Evolutionary conservation across 2,113 vertebrate species (phyloP).

Genomic region (Pogona vitticeps): DNA sequence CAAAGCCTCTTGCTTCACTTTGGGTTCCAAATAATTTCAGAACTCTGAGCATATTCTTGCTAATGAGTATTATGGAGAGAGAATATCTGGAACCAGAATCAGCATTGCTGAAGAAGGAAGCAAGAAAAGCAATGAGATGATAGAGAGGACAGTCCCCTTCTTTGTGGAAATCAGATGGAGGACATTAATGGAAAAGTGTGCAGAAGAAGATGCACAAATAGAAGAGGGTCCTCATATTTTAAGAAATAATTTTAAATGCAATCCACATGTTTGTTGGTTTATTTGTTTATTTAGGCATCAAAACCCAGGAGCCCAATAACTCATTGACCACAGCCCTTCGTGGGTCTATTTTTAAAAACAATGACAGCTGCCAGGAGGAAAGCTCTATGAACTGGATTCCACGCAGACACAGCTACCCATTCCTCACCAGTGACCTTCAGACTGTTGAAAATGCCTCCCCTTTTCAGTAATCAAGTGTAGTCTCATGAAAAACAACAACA

Average conservation of each 20-base stretch:
- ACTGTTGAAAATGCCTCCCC: background rate
- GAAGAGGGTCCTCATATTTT: background rate
- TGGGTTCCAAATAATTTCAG: no score
- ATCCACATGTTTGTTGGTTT: background rate
- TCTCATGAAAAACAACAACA: background rate
- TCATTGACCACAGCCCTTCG: background rate
- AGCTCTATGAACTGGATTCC: background rate
- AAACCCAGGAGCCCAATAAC: background rate
- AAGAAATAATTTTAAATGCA: background rate
- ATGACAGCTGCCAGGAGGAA: background rate
- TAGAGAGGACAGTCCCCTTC: background rate
- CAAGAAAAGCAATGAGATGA: background rate
- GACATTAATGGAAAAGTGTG: background rate
- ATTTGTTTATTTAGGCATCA: background rate
- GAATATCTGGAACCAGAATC: background rate
- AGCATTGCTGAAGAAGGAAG: background rate
- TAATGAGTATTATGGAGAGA: background rate
- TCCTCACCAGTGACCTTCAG: background rate
- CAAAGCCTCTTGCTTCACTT: no score
- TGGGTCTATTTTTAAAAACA: background rate
- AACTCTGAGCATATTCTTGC: background rate
- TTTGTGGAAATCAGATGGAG: background rate
- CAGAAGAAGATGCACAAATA: background rate
- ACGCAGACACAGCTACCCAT: background rate
- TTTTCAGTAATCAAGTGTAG: background rate